phyloP scores from a whole-genome alignment of 2,113 vertebrate species.

The Caranx ignobilis region DNA sequence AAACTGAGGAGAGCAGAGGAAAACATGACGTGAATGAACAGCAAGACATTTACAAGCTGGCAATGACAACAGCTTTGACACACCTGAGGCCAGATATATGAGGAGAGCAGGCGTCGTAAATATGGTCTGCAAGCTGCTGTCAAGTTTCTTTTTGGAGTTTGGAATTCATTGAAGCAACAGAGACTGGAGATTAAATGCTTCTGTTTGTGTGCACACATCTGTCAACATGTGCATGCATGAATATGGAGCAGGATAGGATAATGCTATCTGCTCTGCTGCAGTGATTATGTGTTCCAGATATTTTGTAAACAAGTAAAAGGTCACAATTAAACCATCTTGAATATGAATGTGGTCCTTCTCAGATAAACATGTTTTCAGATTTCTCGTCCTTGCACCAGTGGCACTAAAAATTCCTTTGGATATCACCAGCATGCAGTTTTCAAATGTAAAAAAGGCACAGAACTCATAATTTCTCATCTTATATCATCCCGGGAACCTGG shows the following conservation, averaged over 20 bases:
- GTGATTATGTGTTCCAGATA: constrained; percentile 16
- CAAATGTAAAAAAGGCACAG: not conserved
- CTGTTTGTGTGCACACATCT: constrained; percentile 8
- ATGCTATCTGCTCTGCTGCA: constrained; percentile 28
- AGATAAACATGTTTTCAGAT: constrained; percentile 38
- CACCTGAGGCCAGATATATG: constrained; percentile 1
- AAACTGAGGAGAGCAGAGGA: constrained; percentile 8
- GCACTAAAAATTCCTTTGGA: constrained; percentile 2
- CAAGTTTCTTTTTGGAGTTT: not conserved
- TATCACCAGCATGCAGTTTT: not conserved
- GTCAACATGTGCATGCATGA: not conserved
- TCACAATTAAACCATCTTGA: constrained; percentile 50
- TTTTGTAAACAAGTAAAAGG: constrained; percentile 53
- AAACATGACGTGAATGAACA: constrained; percentile 37
- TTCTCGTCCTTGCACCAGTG: constrained; percentile 34
- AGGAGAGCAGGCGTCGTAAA: constrained; percentile 1
- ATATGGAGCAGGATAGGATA: constrained; percentile 5
- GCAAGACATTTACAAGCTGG: constrained; percentile 37
- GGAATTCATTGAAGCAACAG: constrained; percentile 27
- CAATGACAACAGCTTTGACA: constrained; percentile 26
- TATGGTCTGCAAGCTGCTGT: not conserved
- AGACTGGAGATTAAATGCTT: constrained; percentile 16
- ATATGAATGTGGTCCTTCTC: constrained; percentile 37
- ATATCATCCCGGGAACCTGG: constrained; percentile 7
- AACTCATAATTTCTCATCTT: not conserved